These are phyloP conservation scores for Noctua fimbriata DNA, from an alignment of 2,888 invertebrate species.

Conservation along the genomic window DNA sequence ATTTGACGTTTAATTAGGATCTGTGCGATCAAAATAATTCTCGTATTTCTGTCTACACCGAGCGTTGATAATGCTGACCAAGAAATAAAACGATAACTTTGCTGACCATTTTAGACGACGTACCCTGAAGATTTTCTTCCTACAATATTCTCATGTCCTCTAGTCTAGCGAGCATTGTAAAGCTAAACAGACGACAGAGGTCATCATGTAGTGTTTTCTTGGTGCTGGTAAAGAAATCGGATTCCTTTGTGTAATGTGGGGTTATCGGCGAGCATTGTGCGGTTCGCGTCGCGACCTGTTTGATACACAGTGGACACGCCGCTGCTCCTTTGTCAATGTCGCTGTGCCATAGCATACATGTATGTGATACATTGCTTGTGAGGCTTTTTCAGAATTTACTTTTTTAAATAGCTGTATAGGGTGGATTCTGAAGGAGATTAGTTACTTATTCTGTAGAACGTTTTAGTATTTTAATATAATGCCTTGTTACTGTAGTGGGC, in stretches of 20 bases:
- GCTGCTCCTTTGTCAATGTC: conserved; percentile 34
- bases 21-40: conserved; percentile 56
- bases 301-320: conserved; percentile 27
- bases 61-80: conserved; percentile 9
- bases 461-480: neutral
- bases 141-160: neutral
- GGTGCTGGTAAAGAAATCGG: conserved; percentile 50
- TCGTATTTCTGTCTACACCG: conserved; percentile 44
- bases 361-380: neutral
- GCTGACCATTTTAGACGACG: neutral
- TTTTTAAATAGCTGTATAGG: neutral
- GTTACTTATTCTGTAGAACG: neutral
- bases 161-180: conserved; percentile 15
- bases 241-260: conserved; percentile 59
- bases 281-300: conserved; percentile 31
- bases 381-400: neutral
- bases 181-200: neutral
- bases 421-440: neutral
- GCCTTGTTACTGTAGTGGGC: neutral
- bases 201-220: neutral
- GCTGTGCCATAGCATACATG: conserved; percentile 7
- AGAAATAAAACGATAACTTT: neutral
- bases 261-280: conserved; percentile 55
- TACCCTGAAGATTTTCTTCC: conserved; percentile 22
- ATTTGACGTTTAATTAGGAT: conserved; percentile 66